phyloP scores from a whole-genome alignment of 2,888 invertebrate species.

The Polydrusus pterygomalis region DNA sequence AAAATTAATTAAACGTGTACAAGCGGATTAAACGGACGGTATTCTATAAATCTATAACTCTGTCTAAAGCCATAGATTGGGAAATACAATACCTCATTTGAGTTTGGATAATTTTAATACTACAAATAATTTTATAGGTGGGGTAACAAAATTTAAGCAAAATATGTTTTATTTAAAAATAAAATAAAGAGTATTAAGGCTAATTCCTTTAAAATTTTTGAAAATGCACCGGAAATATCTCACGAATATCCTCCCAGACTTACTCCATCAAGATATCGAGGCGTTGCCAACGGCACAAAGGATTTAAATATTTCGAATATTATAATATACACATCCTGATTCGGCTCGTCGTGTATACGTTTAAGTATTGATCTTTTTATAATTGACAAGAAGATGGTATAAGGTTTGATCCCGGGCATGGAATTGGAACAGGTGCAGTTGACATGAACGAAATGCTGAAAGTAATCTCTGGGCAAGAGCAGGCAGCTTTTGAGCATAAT shows the following conservation, averaged over 20 bases:
- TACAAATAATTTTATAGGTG: too few species aligned
- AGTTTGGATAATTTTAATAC: too few species aligned
- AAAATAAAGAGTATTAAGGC: too few species aligned
- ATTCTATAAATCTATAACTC: too few species aligned
- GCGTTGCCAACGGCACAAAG: slow-evolving; percentile 13
- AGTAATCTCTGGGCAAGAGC: slow-evolving; percentile 61
- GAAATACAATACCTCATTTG: too few species aligned
- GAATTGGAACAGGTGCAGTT: slow-evolving; percentile 62
- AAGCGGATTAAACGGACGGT: too few species aligned
- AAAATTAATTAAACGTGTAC: too few species aligned
- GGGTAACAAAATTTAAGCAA: too few species aligned
- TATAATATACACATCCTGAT: slow-evolving; percentile 51
- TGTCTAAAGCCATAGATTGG: too few species aligned
- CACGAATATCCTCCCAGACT: not conserved
- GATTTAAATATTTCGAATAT: slow-evolving; percentile 54
- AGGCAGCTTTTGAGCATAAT: slow-evolving; percentile 55
- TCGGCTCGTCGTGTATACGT: slow-evolving; percentile 51
- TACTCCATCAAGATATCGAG: slow-evolving; percentile 14
- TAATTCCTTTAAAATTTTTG: not conserved
- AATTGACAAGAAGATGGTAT: slow-evolving; percentile 59
- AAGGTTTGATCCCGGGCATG: slow-evolving; percentile 57
- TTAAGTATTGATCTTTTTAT: slow-evolving; percentile 60
- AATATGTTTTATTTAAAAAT: too few species aligned
- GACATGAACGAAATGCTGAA: slow-evolving; percentile 62
- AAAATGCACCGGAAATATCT: too few species aligned